Evolutionary conservation across 1,140 invertebrate genomes (phyloP).

Genomic region (Philopotamus ludificatus): DNA sequence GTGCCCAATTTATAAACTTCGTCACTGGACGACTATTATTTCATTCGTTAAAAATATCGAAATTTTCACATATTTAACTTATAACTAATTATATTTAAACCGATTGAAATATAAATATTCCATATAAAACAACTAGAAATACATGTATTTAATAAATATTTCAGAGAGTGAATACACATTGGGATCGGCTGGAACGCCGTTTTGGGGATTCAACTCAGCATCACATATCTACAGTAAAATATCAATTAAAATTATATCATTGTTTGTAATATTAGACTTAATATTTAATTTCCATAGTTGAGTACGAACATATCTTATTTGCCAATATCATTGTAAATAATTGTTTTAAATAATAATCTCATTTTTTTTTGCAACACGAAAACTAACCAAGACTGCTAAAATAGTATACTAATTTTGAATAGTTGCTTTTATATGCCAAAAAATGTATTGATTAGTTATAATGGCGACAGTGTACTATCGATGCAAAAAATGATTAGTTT

Average conservation of each 20-base stretch:
- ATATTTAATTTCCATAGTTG: slow-evolving; percentile 15
- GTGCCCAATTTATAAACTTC: no score
- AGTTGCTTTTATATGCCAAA: slow-evolving; percentile 27
- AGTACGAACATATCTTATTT: slow-evolving; percentile 10
- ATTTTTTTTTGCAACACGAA: slow-evolving; percentile 21
- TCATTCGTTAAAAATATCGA: no score
- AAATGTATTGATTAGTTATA: no score
- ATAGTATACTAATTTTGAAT: slow-evolving; percentile 23
- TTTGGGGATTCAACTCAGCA: slow-evolving; percentile 34
- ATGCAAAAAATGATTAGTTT: no score
- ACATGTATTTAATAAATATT: no score
- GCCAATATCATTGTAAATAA: slow-evolving; percentile 10
- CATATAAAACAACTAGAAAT: no score
- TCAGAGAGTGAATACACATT: slow-evolving; percentile 37
- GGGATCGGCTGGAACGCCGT: slow-evolving; percentile 28
- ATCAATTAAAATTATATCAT: slow-evolving; percentile 9
- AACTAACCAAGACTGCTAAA: slow-evolving; percentile 28
- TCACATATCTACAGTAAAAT: slow-evolving; percentile 6
- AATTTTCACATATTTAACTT: no score
- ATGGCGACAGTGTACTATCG: no score
- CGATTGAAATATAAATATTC: neutral
- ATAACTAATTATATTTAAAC: no score
- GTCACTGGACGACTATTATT: no score
- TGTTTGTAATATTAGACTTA: slow-evolving; percentile 4
- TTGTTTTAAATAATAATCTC: neutral